phyloP scores from a whole-genome alignment of 2,113 vertebrate species.

The Centropus bengalensis region DNA sequence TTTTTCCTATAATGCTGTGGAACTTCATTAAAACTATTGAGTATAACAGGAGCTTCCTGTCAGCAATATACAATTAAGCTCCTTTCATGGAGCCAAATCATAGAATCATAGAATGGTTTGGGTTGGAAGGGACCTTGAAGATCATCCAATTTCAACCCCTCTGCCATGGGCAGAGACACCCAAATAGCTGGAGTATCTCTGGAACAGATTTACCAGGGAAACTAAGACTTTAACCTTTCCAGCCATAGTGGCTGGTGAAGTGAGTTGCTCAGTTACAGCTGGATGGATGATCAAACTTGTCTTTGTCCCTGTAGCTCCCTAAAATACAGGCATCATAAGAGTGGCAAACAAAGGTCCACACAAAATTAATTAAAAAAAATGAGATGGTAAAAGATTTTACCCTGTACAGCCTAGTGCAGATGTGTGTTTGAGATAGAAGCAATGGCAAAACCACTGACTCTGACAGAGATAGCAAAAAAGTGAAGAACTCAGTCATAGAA shows the following conservation, averaged over 20 bases:
- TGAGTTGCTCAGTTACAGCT: not conserved
- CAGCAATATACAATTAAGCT: not conserved
- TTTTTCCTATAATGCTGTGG: not conserved
- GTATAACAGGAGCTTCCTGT: not conserved
- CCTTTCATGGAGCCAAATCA: not conserved
- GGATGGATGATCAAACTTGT: not conserved
- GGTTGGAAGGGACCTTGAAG: too few species aligned
- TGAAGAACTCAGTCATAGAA: not conserved
- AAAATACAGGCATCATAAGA: not conserved
- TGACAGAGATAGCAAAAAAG: not conserved
- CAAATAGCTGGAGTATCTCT: not conserved
- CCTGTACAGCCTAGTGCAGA: not conserved
- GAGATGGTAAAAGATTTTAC: not conserved
- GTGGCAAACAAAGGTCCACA: not conserved
- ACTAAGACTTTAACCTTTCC: not conserved
- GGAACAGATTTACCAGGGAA: not conserved
- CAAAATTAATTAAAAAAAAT: not conserved
- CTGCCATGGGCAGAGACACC: too few species aligned
- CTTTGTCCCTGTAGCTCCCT: not conserved
- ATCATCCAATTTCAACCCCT: too few species aligned
- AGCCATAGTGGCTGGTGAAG: not conserved
- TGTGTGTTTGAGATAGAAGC: not conserved
- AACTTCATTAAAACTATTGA: not conserved
- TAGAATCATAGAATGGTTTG: too few species aligned
- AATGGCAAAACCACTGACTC: not conserved